A percentile compares a stretch with the other conserved stretches of the same genome.
phyloP scores from a whole-genome alignment of 2,113 vertebrate genomes.

The Nanorana parkeri region DNA sequence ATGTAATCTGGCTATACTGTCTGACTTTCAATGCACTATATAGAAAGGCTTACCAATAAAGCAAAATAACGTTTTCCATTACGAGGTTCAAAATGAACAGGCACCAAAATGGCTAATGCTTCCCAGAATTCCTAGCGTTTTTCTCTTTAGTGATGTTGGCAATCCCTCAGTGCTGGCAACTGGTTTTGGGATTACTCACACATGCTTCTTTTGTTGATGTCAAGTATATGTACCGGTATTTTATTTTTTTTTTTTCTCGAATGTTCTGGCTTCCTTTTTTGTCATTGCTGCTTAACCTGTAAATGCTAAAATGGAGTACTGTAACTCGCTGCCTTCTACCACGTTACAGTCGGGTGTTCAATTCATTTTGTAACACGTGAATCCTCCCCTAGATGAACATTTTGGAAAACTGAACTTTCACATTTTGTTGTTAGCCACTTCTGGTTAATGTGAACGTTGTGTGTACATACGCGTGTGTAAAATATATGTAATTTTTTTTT shows the following conservation, averaged over 20 bases:
- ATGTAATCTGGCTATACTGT: too few species aligned
- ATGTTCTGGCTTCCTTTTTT: too few species aligned
- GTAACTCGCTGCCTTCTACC: neutral
- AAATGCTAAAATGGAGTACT: neutral
- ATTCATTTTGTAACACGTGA: too few species aligned
- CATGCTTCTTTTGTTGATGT: neutral
- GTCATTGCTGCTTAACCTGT: neutral
- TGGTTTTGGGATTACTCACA: neutral
- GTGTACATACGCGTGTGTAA: too few species aligned
- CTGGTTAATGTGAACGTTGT: too few species aligned
- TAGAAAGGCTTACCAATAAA: too few species aligned
- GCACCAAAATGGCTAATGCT: neutral
- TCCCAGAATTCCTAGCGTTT: neutral
- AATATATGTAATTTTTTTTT: neutral
- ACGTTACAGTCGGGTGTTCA: neutral
- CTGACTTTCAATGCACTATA: too few species aligned
- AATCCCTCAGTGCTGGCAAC: constrained; percentile 19
- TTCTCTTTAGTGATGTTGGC: neutral
- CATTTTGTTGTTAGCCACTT: too few species aligned
- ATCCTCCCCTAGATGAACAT: too few species aligned
- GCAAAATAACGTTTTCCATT: too few species aligned
- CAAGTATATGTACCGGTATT: neutral
- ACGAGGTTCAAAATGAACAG: too few species aligned
- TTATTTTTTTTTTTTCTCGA: neutral
- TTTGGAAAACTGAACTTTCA: too few species aligned